phyloP scores from a whole-genome alignment of 53 echinoderm and acorn worm species.

The Paracentrotus lividus region DNA sequence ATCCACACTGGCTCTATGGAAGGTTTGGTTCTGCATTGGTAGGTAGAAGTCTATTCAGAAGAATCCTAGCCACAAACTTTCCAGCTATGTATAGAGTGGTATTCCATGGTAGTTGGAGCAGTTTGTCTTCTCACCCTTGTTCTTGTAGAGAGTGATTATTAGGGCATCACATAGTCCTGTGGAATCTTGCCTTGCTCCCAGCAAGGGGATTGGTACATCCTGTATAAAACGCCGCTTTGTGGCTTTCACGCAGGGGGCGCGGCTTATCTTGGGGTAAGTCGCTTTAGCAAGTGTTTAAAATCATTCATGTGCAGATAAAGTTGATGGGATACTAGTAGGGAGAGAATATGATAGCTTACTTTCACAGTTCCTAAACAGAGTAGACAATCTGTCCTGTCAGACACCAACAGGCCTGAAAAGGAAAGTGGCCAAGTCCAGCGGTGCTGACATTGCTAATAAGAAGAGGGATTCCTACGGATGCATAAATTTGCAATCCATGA shows the following conservation, averaged over 20 bases:
- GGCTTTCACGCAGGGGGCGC: no score
- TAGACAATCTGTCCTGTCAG: conserved; percentile 34
- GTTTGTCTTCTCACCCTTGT: conserved; percentile 67
- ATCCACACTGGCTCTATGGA: conserved; percentile 75
- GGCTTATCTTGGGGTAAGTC: no score
- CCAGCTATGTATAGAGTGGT: conserved; percentile 65
- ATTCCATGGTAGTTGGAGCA: conserved; percentile 74
- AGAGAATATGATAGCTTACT: conserved; percentile 19
- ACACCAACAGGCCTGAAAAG: not conserved
- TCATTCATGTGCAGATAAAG: not conserved
- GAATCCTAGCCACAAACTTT: conserved; percentile 59
- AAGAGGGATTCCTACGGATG: conserved; percentile 68
- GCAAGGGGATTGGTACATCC: no score
- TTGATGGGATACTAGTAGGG: not conserved
- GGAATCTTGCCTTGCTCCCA: conserved; percentile 71
- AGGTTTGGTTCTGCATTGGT: conserved; percentile 67
- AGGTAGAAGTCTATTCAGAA: conserved; percentile 59
- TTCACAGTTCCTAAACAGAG: not conserved
- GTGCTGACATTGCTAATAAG: conserved; percentile 38
- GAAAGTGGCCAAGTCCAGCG: not conserved
- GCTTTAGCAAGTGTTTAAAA: not conserved
- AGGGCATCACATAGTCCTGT: conserved; percentile 65
- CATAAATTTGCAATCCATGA: conserved; percentile 55
- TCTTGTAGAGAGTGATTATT: conserved; percentile 64
- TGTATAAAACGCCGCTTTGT: no score